Percentiles rank a stretch among this genome's conserved stretches.
phyloP scores from a whole-genome alignment of 2,113 vertebrate genomes.

The Tylochromis polylepis region DNA sequence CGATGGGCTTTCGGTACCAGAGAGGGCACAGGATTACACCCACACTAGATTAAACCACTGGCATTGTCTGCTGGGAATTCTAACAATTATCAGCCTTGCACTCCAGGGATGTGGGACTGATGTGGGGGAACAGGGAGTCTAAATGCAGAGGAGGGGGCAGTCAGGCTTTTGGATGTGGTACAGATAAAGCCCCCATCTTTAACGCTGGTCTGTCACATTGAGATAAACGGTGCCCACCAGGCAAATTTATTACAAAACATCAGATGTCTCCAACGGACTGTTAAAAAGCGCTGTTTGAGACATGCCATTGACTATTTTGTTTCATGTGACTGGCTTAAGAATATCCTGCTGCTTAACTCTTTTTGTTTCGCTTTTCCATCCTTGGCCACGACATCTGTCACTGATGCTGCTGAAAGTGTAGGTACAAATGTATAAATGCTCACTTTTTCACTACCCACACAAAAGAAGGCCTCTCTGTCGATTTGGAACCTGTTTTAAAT shows the following conservation, averaged over 20 bases:
- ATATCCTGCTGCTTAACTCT: constrained; percentile 44
- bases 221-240: constrained; percentile 70
- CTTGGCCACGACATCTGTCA: background rate
- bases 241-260: constrained; percentile 44
- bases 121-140: constrained; percentile 30
- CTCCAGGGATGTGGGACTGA: constrained; percentile 51
- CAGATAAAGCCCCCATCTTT: constrained; percentile 52
- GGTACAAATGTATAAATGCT: constrained; percentile 48
- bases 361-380: constrained; percentile 51
- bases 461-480: constrained; percentile 54
- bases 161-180: constrained; percentile 16
- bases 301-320: constrained; percentile 19
- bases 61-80: constrained; percentile 69
- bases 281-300: constrained; percentile 46
- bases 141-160: constrained; percentile 34
- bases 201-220: constrained; percentile 56
- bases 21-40: constrained; percentile 71
- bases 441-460: constrained; percentile 22
- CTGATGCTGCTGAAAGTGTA: constrained; percentile 32
- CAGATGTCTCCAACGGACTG: constrained; percentile 50
- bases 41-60: constrained; percentile 70
- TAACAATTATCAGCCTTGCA: constrained; percentile 71
- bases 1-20: constrained; percentile 58
- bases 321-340: constrained; percentile 41
- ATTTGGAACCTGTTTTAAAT: constrained; percentile 59